These are phyloP conservation scores for Colletes gigas DNA, from an alignment of 1,140 invertebrate species.

Conservation along the genomic window DNA sequence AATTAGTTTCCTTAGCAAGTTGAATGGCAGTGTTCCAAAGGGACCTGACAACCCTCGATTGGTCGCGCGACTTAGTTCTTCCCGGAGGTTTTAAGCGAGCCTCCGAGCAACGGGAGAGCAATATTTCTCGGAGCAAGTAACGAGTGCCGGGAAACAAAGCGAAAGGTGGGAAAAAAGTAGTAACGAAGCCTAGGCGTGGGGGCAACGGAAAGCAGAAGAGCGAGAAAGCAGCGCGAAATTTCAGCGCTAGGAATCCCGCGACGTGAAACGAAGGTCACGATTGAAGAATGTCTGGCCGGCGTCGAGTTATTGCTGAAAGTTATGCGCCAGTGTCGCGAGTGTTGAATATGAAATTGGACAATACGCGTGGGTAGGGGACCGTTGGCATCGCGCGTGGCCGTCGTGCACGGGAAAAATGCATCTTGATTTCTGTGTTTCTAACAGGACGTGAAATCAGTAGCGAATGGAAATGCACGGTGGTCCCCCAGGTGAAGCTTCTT, in stretches of 20 bases:
- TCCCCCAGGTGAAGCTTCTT: slow-evolving; percentile 49
- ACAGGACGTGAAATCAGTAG: slow-evolving; percentile 63
- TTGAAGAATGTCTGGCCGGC: slow-evolving; percentile 14
- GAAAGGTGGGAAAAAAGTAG: not conserved
- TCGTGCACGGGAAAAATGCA: slow-evolving; percentile 48
- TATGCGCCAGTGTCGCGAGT: slow-evolving; percentile 37
- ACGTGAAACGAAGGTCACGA: slow-evolving; percentile 33
- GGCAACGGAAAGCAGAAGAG: not conserved
- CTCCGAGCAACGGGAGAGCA: not conserved
- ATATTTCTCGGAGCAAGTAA: slow-evolving; percentile 6
- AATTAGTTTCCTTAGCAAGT: not conserved
- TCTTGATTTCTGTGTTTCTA: slow-evolving; percentile 64
- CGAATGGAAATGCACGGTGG: slow-evolving; percentile 59
- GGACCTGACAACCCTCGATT: not conserved
- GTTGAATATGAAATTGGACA: slow-evolving; percentile 63
- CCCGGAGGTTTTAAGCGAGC: not conserved
- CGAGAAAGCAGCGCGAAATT: not conserved
- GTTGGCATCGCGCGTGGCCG: slow-evolving; percentile 15
- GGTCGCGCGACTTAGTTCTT: not conserved
- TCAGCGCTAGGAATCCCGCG: not conserved
- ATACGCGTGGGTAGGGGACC: slow-evolving; percentile 15
- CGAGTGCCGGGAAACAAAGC: not conserved
- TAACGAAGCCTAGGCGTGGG: not conserved
- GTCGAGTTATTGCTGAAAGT: slow-evolving; percentile 55
- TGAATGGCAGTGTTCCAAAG: not conserved